Evolutionary conservation across 2,888 invertebrate genomes (phyloP), one percentile per base, ranked within the genome.

Genomic region (Drosophila basisetae): DNA sequence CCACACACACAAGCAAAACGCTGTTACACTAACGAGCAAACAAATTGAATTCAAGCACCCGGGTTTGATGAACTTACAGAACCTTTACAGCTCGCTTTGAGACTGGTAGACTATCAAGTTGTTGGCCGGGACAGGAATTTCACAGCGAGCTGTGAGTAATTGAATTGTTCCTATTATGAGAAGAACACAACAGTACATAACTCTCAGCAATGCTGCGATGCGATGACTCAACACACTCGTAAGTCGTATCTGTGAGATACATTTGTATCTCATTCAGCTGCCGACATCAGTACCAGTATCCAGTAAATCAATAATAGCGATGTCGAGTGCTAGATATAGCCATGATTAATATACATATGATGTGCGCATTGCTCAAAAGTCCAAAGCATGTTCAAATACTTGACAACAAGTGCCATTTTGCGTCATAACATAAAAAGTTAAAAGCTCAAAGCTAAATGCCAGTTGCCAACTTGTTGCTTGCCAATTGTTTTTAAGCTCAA

Each of bases 21-120:
- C 70, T 73, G 84, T 89, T 81, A 86, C 89, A 83, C 80, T 80
- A 85, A 84, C 88, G 84, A 84, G 88, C 78, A 78, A 73, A 72
- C 85, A 84, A 77, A 82, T 67, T 73, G 66, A 61, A 66, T 54
- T 54, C 56, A 55, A 54, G 18, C 75, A 76, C 73, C 76, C 67
- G 78, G 81, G 90, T 90, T 85, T 85, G 90, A 90, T 85, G 85
- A 90, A 90, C 90, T 84, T 78, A 64, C 66, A 62, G 64, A 58
- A 33, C 49, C 68, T 56, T 55, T 53, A 25, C 30, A 33, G 52
- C 50, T 65, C 18, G 10, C 37, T 59, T 61, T 37, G 47, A 33
- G 49, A 18, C 37, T 37, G 28, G 35, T 35, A 28, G 22, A 31
- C 68, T 62, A 28, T 16, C 30, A 37, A 53, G 58, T 68, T 25